These are phyloP conservation scores for Pocillopora verrucosa DNA, from an alignment of 64 coral and sea anemone genomes.

Conservation along the genomic window DNA sequence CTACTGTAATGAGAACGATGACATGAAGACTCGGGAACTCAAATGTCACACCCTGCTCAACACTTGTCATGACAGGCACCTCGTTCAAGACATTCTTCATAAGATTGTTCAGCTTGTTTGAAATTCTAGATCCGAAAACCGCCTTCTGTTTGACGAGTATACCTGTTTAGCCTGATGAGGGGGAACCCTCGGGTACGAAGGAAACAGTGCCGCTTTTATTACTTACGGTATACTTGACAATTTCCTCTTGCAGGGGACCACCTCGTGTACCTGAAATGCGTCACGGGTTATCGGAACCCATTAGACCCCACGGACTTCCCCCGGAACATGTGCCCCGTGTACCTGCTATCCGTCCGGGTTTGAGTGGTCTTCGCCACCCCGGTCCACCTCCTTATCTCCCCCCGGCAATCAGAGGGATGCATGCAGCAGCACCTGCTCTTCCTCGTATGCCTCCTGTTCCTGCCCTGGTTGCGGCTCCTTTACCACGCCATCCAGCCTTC, in stretches of 20 bases:
- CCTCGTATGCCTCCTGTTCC: conserved; percentile 32
- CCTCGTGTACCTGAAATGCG: conserved; percentile 7
- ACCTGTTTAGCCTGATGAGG: too few relatives aligned
- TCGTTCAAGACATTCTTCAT: too few relatives aligned
- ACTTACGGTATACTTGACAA: background rate
- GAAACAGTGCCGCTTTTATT: background rate
- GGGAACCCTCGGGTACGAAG: background rate
- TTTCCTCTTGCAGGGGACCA: conserved; percentile 38
- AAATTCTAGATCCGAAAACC: too few relatives aligned
- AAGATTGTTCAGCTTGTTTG: too few relatives aligned
- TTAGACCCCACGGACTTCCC: conserved; percentile 27
- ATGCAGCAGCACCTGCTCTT: conserved; percentile 5
- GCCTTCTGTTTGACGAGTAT: too few relatives aligned
- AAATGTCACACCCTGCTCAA: too few relatives aligned
- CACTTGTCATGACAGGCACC: too few relatives aligned
- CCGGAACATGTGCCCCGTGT: conserved; percentile 48
- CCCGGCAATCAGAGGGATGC: background rate
- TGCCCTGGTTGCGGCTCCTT: background rate
- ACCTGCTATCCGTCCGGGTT: conserved; percentile 27
- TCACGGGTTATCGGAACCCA: conserved; percentile 35
- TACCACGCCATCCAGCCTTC: conserved; percentile 38
- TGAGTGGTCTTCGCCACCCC: conserved; percentile 10
- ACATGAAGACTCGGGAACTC: too few relatives aligned
- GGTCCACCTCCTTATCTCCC: conserved; percentile 29
- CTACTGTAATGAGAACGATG: too few relatives aligned